Percentiles rank a stretch among this genome's conserved stretches.
Evolutionary conservation across 2,888 invertebrate species (phyloP).

Genomic region (Drosophila kambysellisi): DNA sequence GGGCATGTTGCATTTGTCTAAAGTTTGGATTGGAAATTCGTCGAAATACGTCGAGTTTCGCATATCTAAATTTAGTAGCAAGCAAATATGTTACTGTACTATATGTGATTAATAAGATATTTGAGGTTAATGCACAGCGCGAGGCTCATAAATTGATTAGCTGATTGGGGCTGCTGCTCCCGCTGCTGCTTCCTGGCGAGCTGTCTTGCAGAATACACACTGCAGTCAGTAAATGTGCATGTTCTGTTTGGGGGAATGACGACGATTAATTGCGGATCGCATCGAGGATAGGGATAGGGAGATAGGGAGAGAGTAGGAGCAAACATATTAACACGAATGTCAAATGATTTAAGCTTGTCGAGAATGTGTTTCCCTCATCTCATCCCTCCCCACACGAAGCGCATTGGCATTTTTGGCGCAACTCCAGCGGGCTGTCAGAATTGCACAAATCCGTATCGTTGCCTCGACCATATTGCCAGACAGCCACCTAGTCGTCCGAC

Average conservation of each 20-base stretch:
- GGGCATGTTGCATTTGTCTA: background rate
- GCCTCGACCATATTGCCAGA: conserved; percentile 17
- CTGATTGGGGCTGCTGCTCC: background rate
- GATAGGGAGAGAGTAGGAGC: conserved; percentile 8
- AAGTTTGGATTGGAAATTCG: background rate
- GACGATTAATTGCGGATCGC: conserved; percentile 45
- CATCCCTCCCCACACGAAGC: conserved; percentile 32
- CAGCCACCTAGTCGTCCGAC: conserved; percentile 22
- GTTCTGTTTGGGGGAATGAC: background rate
- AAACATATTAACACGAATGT: conserved; percentile 45
- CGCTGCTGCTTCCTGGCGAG: background rate
- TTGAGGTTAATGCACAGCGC: background rate
- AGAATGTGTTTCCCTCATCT: background rate
- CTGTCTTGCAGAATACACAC: conserved; percentile 16
- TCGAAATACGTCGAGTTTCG: background rate
- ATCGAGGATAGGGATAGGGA: conserved; percentile 1
- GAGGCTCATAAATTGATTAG: background rate
- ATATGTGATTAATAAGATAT: background rate
- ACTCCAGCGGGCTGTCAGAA: conserved; percentile 72
- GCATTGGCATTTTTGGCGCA: conserved; percentile 66
- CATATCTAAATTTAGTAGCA: background rate
- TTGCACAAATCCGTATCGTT: conserved; percentile 70
- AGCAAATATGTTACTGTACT: background rate
- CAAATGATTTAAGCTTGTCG: conserved; percentile 45
- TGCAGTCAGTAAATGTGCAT: background rate